Conservation (phyloP, 1,140 invertebrate genomes). For the Bombus turneri region DNA sequence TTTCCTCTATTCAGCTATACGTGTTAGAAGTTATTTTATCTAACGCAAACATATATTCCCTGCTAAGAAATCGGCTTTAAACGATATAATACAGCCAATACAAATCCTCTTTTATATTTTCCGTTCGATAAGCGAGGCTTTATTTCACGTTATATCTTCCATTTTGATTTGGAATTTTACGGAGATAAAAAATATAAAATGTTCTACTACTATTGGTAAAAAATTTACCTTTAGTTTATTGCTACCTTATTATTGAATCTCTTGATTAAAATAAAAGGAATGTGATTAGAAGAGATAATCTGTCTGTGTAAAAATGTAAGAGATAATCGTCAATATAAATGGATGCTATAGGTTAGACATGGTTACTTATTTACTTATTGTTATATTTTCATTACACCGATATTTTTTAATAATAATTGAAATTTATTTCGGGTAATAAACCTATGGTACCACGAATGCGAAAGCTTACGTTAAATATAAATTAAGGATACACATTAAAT, state of each 20-base stretch:
- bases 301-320: not conserved
- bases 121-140: not conserved
- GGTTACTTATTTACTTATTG: no score
- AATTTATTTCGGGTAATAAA: no score
- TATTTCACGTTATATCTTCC: not conserved
- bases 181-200: not conserved
- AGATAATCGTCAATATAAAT: no score
- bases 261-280: not conserved
- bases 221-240: not conserved
- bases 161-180: no score
- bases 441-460: no score
- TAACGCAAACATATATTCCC: not conserved
- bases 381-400: no score
- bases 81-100: not conserved
- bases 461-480: no score
- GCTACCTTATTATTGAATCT: no score
- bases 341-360: no score
- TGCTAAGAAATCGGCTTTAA: not conserved
- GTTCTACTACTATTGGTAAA: not conserved
- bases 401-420: no score
- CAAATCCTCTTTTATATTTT: not conserved
- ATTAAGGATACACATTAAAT: no score
- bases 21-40: not conserved
- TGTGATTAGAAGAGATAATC: no score
- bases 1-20: conserved; percentile 3